phyloP scores from a whole-genome alignment of 2,797 vertebrate species.

The Philypnodon macrostomus region DNA sequence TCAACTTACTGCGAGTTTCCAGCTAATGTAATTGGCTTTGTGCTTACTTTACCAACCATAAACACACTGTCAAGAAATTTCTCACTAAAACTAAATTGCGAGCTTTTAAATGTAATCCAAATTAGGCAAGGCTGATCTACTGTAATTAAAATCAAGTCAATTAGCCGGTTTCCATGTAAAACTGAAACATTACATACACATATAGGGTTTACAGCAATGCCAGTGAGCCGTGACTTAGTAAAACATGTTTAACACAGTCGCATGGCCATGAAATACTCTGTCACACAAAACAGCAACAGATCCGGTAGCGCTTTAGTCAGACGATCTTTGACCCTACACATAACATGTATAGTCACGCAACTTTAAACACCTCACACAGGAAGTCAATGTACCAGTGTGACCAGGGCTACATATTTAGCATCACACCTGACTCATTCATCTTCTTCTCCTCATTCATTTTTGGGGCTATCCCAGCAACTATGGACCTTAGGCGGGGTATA shows the following conservation, averaged over 20 bases:
- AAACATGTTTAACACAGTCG: conserved; percentile 40
- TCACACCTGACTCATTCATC: conserved; percentile 20
- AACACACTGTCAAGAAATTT: conserved; percentile 16
- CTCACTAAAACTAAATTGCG: conserved; percentile 14
- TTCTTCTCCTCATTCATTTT: too few relatives aligned
- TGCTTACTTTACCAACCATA: conserved; percentile 6
- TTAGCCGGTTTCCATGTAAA: conserved; percentile 28
- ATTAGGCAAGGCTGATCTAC: neutral
- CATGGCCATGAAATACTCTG: conserved; percentile 28
- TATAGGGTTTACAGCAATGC: conserved; percentile 32
- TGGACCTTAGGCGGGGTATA: too few relatives aligned
- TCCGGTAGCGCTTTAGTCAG: conserved; percentile 2
- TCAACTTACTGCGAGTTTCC: conserved; percentile 3
- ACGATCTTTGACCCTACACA: conserved; percentile 14
- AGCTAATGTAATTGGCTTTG: conserved; percentile 1
- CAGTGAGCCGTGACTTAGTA: conserved; percentile 31
- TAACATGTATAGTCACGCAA: conserved; percentile 43
- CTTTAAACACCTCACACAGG: conserved; percentile 41
- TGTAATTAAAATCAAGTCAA: conserved; percentile 31
- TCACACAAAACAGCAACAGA: conserved; percentile 19
- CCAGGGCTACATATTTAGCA: conserved; percentile 26
- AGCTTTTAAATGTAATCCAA: conserved; percentile 26
- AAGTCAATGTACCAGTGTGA: conserved; percentile 22
- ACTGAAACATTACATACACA: conserved; percentile 22
- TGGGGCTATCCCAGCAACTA: too few relatives aligned